Conservation (phyloP, 1,140 invertebrate genomes). For the Oreohelix idahoensis region DNA sequence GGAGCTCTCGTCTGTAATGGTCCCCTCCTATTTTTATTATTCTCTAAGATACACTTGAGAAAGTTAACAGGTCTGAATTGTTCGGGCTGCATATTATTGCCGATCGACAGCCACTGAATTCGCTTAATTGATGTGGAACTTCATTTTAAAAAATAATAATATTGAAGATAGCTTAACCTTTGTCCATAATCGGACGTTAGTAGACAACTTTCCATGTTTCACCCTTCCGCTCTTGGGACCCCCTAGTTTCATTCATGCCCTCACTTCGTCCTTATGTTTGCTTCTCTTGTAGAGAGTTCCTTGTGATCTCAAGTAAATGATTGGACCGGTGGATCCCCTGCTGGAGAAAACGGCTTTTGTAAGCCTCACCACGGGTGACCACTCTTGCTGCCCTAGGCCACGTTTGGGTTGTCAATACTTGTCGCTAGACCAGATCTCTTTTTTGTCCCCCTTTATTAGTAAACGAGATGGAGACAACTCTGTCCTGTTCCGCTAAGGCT, state of each 20-base stretch:
- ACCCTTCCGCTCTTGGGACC: background rate
- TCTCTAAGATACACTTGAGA: background rate
- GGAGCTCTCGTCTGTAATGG: background rate
- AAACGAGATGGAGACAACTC: background rate
- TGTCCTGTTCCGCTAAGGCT: background rate
- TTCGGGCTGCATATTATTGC: background rate
- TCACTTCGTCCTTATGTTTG: background rate
- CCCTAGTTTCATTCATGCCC: background rate
- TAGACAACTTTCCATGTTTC: background rate
- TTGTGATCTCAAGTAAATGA: background rate
- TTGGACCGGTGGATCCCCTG: background rate
- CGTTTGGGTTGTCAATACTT: background rate
- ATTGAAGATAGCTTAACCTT: background rate
- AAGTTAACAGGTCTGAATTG: slow-evolving; percentile 6
- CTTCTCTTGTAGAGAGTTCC: background rate
- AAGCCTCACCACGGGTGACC: background rate
- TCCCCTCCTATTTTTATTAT: background rate
- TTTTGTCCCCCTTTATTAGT: background rate
- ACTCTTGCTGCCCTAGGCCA: background rate
- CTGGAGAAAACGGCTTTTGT: background rate
- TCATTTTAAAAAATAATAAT: background rate
- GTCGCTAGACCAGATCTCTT: background rate
- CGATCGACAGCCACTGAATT: background rate
- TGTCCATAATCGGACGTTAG: background rate
- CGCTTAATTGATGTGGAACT: background rate